Conservation (phyloP, 2,888 invertebrate species). For the Acrocyrtus sp. region DNA sequence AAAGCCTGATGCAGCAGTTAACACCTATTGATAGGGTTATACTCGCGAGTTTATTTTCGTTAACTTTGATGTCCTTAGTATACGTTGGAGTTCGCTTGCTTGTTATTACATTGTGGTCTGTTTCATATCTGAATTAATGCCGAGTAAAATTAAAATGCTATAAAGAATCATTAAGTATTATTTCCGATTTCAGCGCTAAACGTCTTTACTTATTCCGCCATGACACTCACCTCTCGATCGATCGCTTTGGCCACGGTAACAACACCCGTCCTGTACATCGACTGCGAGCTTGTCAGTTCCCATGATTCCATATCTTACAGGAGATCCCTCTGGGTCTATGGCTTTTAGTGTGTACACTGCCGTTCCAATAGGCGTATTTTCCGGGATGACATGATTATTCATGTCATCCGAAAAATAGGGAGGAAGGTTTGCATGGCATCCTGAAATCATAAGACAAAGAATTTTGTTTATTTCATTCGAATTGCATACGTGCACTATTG, state of each 20-base stretch:
- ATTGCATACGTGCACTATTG: neutral
- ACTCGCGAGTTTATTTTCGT: conserved; percentile 14
- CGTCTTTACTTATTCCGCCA: too few relatives aligned
- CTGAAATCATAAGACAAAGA: conserved; percentile 63
- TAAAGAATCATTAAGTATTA: too few relatives aligned
- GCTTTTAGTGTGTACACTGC: conserved; percentile 82
- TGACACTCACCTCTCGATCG: conserved; percentile 82
- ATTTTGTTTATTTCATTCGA: neutral
- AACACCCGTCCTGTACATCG: conserved; percentile 79
- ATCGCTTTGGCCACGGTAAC: conserved; percentile 82
- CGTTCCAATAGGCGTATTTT: conserved; percentile 81
- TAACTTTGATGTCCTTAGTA: conserved; percentile 16
- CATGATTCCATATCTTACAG: conserved; percentile 72
- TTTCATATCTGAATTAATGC: too few relatives aligned
- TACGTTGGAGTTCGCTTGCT: conserved; percentile 13
- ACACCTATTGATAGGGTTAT: conserved; percentile 18
- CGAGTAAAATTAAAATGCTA: too few relatives aligned
- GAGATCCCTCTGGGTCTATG: conserved; percentile 82
- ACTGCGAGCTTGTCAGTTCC: conserved; percentile 86
- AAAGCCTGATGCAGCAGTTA: conserved; percentile 20
- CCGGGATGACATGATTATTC: conserved; percentile 80
- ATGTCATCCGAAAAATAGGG: conserved; percentile 80
- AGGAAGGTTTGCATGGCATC: conserved; percentile 72
- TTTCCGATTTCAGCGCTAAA: too few relatives aligned
- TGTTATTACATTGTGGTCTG: conserved; percentile 4